Evolutionary conservation across 64 coral and sea anemone species (phyloP).

Genomic region (Montipora sp.): DNA sequence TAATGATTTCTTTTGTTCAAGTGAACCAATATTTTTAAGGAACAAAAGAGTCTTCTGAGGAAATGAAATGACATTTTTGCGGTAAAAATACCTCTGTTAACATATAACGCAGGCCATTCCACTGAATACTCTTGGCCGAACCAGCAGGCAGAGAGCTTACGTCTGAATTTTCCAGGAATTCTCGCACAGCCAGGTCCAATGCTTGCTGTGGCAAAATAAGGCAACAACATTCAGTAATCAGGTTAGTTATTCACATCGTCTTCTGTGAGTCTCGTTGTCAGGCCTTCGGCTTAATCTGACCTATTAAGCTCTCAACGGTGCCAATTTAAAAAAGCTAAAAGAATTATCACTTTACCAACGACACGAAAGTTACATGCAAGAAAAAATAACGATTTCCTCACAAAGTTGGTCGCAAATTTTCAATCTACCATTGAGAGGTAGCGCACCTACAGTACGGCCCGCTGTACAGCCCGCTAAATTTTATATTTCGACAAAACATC

Average conservation of each 20-base stretch:
- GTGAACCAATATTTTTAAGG: neutral
- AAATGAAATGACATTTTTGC: neutral
- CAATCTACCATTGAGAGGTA: too few species aligned
- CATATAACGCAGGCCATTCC: constrained; percentile 96
- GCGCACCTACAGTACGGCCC: too few species aligned
- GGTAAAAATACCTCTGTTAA: constrained; percentile 78
- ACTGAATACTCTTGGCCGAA: constrained; percentile 78
- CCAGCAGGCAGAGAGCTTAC: constrained; percentile 31
- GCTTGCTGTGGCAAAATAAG: constrained; percentile 59
- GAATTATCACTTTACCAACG: too few species aligned
- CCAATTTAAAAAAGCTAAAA: too few species aligned
- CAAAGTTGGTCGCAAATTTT: too few species aligned
- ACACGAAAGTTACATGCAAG: too few species aligned
- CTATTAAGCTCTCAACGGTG: neutral
- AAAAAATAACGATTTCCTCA: too few species aligned
- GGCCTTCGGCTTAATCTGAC: neutral
- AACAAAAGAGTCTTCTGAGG: too few species aligned
- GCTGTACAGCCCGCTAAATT: too few species aligned
- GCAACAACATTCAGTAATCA: neutral
- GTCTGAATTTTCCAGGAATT: constrained; percentile 77
- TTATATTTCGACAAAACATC: too few species aligned
- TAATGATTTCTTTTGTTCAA: too few species aligned
- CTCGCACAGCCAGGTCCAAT: constrained; percentile 84
- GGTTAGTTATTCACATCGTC: neutral
- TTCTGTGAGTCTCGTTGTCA: neutral